Evolutionary conservation across 2,113 vertebrate genomes (phyloP).

Genomic region (Promerops cafer): DNA sequence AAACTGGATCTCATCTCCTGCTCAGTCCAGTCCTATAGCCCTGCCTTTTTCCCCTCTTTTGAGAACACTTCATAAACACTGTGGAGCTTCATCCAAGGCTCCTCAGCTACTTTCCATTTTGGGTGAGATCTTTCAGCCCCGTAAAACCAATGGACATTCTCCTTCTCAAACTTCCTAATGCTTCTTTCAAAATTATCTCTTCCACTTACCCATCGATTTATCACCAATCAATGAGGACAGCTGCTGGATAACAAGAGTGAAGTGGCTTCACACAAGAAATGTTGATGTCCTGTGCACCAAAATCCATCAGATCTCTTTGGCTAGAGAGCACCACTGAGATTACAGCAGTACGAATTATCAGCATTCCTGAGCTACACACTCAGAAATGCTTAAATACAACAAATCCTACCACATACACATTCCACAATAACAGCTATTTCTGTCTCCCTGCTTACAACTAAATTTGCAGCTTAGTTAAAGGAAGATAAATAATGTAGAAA

Average conservation of each 20-base stretch:
- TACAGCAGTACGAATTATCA: background rate
- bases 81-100: background rate
- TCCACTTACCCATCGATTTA: background rate
- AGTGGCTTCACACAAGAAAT: background rate
- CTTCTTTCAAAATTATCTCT: background rate
- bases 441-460: background rate
- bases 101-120: background rate
- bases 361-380: background rate
- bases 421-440: background rate
- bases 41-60: background rate
- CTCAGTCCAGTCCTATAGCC: background rate
- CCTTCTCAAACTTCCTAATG: background rate
- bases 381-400: background rate
- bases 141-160: background rate
- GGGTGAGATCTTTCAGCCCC: background rate
- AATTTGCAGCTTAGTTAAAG: background rate
- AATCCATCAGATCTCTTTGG: background rate
- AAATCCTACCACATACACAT: background rate
- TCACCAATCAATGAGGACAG: background rate
- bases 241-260: background rate
- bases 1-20: background rate
- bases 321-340: background rate
- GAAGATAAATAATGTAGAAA: slow-evolving; percentile 1
- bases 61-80: background rate
- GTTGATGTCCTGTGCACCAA: background rate